Evolutionary conservation across 2,797 vertebrate genomes (phyloP), one percentile per base, ranked within the genome.

Genomic region (Rhinoraja longicauda): DNA sequence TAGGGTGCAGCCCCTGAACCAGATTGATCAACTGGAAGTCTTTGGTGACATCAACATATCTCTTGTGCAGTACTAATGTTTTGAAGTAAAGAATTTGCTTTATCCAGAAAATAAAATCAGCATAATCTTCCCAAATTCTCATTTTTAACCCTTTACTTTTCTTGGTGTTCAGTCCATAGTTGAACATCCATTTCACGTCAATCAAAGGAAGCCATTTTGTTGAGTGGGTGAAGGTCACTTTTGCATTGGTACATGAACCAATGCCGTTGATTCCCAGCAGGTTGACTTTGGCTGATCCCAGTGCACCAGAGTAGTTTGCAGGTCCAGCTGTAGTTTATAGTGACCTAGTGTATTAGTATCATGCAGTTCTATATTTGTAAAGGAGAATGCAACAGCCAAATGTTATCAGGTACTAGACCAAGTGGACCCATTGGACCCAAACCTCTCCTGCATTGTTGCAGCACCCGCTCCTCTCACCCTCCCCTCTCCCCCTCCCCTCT

Each of bases 31-130:
- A 62, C 94, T 98, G 93, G 95, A 97, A 94, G 95, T 97, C 6
- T 78, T n/a, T 0, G 97, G 97, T 0, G 97, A 98, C 36, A 0
- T 98, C 93, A 95, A 86, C 45, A 94, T 98, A 95, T 95, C 93
- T 81, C 94, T 94, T 0, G 96, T 98, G 57, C 95, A 94, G 36
- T 91, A 72, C 36, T 91, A 29, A 91, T 8, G 32, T 36, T 64
- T 67, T 88, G n/a, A 64, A 88, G 1, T 36, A 36, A 86, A 7
- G 32, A 6, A 62, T 64, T 12, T 86, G 5, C 59, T 57, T 21
- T 82, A 19, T 26, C 21, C 3, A 0, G 9, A 10, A 82, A 82
- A 13, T 1, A 15, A 26, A 82, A 53, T 53, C 59, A 7, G 12
- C n/a, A 59, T 13, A 29, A 6, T n/a, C 4, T 15, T 86, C 29